Conservation (phyloP, 2,113 vertebrate species). For the Pogonocichla stellata region DNA sequence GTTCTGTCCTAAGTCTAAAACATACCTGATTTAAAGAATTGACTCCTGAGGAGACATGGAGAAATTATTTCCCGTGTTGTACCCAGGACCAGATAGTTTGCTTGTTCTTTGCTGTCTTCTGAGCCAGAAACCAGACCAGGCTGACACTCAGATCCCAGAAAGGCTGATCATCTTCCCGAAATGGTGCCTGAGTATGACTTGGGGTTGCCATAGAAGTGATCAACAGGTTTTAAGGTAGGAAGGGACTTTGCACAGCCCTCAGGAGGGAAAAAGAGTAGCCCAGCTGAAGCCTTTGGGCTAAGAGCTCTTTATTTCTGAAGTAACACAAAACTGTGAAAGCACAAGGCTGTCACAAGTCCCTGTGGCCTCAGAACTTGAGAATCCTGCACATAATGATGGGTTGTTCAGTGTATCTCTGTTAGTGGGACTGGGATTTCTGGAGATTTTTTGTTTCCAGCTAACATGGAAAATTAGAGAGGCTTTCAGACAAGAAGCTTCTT, state of each 20-base stretch:
- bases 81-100: not conserved
- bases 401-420: accelerated
- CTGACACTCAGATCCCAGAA: not conserved
- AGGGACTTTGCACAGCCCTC: not conserved
- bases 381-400: accelerated
- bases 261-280: not conserved
- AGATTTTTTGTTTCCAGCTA: not conserved
- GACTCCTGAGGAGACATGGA: not conserved
- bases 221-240: not conserved
- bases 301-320: not conserved
- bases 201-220: not conserved
- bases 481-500: not conserved
- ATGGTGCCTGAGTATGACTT: not conserved
- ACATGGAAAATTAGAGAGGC: not conserved
- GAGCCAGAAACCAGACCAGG: not conserved
- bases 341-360: not conserved
- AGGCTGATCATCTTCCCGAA: not conserved
- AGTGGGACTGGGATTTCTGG: not conserved
- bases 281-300: not conserved
- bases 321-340: not conserved
- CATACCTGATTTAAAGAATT: not conserved
- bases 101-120: not conserved
- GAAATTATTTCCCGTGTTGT: not conserved
- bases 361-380: not conserved
- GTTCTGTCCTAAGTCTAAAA: not conserved